A percentile compares a stretch with the other conserved stretches of the same genome.
phyloP scores from a whole-genome alignment of 2,113 vertebrate genomes.

The Sapajus apella region DNA sequence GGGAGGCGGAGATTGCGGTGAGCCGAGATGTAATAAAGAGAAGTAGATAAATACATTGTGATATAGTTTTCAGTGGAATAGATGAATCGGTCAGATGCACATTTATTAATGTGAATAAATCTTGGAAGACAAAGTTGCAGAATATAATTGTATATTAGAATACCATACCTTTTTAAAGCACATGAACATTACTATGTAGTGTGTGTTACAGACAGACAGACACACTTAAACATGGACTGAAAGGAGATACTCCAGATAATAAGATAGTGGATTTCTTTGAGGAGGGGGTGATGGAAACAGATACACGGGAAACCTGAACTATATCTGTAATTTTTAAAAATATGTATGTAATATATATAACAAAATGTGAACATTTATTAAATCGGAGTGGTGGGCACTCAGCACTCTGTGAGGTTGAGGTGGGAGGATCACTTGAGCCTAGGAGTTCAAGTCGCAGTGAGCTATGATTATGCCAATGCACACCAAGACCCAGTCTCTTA shows the following conservation, averaged over 20 bases:
- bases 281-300: not conserved
- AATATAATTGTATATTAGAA: not conserved
- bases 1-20: too few relatives aligned
- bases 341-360: not conserved
- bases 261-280: not conserved
- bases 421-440: too few relatives aligned
- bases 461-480: too few relatives aligned
- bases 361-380: not conserved
- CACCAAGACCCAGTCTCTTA: too few relatives aligned
- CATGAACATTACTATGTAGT: not conserved
- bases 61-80: not conserved
- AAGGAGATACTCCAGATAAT: not conserved
- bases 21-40: not conserved
- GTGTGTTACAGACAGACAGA: not conserved
- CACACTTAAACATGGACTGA: not conserved
- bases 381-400: not conserved
- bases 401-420: too few relatives aligned
- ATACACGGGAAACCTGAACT: not conserved
- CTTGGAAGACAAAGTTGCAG: not conserved
- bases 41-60: not conserved
- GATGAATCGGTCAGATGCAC: not conserved
- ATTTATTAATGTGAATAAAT: not conserved
- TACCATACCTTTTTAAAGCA: not conserved
- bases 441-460: too few relatives aligned
- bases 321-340: not conserved